Base-by-base conservation (phyloP, 2,888 invertebrate genomes). In the Rhagonycha fulva region DNA sequence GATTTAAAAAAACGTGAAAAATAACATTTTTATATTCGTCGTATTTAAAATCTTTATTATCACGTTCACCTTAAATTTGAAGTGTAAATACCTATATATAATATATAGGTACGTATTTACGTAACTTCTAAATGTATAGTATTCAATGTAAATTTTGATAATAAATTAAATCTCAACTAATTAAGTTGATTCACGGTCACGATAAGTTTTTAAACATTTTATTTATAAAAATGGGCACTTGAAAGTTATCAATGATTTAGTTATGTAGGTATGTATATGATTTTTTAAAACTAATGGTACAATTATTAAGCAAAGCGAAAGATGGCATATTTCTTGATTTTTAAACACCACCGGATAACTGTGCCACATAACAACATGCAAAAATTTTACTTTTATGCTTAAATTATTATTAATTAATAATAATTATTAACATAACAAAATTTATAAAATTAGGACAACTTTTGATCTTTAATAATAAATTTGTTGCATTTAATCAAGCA, bases 151-250 rank as follows among this genome's bases (percentile, higher is more conserved):
- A 68, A 14, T 26, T 26, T 68, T 9, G 10, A 23, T 9, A 60
- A 70, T 60, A 26, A 61, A 61, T 61, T 23, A n/a, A 14, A 12
- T 61, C 9, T 47, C 47, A 66, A 72, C 61, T 71, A 23, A 68
- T 71, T 61, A 72, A 68, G 24, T 12, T 14, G 68, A 24, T 68
- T 72, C 67, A 66, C 11, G 68, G 30, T 32, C 70, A 69, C 68
- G 71, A 60, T 70, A 69, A 30, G 72, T 72, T 76, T 76, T 76
- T 70, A 66, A 70, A 76, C 47, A 72, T 76, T 72, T 76, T 67
- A 76, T 72, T 76, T 62, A 66, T 19, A 14, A 68, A 68, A 24
- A 47, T 12, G 32, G 60, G 4, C 47, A 30, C 68, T 72, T 68
- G 69, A 70, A 76, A 70, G 68, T 72, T 72, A 69, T 72, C 62